A percentile compares a stretch with the other conserved stretches of the same genome.
phyloP scores from a whole-genome alignment of 37 sponge, comb jelly and placozoan genomes.

The Beroe forskalii region DNA sequence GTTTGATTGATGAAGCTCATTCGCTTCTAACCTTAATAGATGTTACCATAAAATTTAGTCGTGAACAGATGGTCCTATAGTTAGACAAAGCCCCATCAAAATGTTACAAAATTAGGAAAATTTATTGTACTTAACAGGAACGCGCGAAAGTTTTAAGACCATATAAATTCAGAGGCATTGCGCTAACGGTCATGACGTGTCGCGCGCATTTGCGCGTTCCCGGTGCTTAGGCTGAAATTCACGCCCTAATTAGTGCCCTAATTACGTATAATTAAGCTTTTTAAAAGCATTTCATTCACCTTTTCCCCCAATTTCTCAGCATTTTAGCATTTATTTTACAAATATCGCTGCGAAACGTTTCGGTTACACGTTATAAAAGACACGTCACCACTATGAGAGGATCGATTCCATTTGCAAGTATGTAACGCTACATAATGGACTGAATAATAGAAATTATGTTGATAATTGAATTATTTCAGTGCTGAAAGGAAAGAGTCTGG shows the following conservation, averaged over 20 bases:
- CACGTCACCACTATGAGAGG: too few relatives aligned
- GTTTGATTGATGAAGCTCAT: too few relatives aligned
- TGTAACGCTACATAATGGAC: background rate
- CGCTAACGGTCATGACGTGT: slow-evolving; percentile 17
- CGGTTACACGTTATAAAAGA: too few relatives aligned
- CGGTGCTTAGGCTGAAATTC: background rate
- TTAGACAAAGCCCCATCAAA: too few relatives aligned
- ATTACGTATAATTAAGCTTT: background rate
- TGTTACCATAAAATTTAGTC: too few relatives aligned
- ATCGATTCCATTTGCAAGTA: too few relatives aligned
- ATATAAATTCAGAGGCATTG: background rate
- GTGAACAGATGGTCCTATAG: too few relatives aligned
- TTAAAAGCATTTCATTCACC: background rate
- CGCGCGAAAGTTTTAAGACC: background rate
- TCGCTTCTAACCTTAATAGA: too few relatives aligned
- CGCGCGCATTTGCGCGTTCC: slow-evolving; percentile 10
- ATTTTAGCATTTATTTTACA: too few relatives aligned
- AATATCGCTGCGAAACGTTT: too few relatives aligned
- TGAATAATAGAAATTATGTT: background rate
- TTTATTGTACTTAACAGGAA: slow-evolving; percentile 17
- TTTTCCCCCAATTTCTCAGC: too few relatives aligned
- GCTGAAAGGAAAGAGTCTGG: slow-evolving; percentile 64
- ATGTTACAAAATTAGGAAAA: background rate
- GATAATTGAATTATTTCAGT: slow-evolving; percentile 15
- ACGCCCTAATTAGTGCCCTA: background rate